Base-by-base conservation (phyloP, 2,113 vertebrate species). In the Aspiorhynchus laticeps region DNA sequence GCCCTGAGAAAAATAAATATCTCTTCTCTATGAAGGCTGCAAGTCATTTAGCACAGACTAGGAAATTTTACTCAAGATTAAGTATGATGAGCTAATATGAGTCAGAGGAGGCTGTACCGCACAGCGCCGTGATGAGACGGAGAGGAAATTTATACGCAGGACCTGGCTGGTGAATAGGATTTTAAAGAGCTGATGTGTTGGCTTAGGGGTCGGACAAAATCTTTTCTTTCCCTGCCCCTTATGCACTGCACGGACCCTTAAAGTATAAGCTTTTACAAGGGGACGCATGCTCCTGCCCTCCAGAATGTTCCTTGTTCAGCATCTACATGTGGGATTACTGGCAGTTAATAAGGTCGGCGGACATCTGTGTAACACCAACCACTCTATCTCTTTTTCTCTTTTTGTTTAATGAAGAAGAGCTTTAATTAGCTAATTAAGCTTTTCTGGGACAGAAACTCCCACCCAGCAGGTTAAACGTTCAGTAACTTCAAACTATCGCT, bases 1-100 rank as follows among this genome's bases (percentile, higher is more conserved):
- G 98, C 97, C 96, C 97, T 96, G 96, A 97, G 96, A 97, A 99
- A 99, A 99, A 99, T 99, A 99, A 99, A 99, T 98, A 99, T 98
- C 97, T 95, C 95, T 96, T 97, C 96, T 97, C 97, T 80, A 87
- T 97, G 97, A 98, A 97, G 97, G 97, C 98, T 98, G 97, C 96
- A 94, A 98, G 97, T 98, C 98, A 99, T 99, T 98, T 99, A 99
- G 97, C 97, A 97, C 96, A 97, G 97, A 97, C 94, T 95, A 96
- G 97, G 96, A 97, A 97, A 98, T 98, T 98, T 98, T 97, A 98
- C 96, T 97, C 96, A 97, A 98, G 97, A 99, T 99, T 99, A 99
- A 99, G 97, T 98, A 97, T 98, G 98, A 98, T 99, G 98, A 98
- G 97, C 96, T 97, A 97, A 96, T 97, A 98, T 97, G 97, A 96